phyloP scores from a whole-genome alignment of 2,113 vertebrate genomes.

The Cyprinodon tularosa region DNA sequence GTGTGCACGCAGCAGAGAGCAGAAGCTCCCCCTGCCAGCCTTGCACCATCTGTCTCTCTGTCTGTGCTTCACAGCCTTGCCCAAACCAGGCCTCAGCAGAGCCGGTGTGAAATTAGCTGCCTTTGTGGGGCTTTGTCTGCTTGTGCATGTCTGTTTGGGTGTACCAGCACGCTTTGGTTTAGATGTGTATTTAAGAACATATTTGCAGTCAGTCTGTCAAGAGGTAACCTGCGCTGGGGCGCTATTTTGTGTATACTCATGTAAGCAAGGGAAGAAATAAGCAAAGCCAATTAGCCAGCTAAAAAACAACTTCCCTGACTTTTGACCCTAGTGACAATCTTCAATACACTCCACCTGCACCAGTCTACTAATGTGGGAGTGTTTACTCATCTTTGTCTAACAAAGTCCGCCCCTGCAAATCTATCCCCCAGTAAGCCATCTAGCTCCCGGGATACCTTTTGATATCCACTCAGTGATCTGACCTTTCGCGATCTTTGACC shows the following conservation, averaged over 20 bases:
- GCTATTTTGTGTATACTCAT: constrained; percentile 21
- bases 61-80: constrained; percentile 78
- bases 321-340: constrained; percentile 50
- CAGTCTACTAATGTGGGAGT: constrained; percentile 33
- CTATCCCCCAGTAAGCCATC: constrained; percentile 73
- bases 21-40: constrained; percentile 76
- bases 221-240: constrained; percentile 53
- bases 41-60: constrained; percentile 80
- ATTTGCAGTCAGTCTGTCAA: constrained; percentile 69
- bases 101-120: constrained; percentile 78
- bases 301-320: constrained; percentile 68
- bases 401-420: constrained; percentile 73
- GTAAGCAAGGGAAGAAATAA: constrained; percentile 14
- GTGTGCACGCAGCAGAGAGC: constrained; percentile 56
- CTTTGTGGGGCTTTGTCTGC: constrained; percentile 78
- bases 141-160: constrained; percentile 72
- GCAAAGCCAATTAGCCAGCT: constrained; percentile 46
- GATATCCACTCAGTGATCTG: constrained; percentile 78
- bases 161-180: constrained; percentile 62
- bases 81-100: constrained; percentile 77
- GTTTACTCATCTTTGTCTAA: constrained; percentile 63
- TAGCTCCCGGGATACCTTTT: constrained; percentile 74
- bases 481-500: constrained; percentile 73
- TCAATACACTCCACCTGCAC: constrained; percentile 40
- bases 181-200: constrained; percentile 72